Base-by-base conservation (phyloP, 1,140 invertebrate genomes). In the Eueides isabella region DNA sequence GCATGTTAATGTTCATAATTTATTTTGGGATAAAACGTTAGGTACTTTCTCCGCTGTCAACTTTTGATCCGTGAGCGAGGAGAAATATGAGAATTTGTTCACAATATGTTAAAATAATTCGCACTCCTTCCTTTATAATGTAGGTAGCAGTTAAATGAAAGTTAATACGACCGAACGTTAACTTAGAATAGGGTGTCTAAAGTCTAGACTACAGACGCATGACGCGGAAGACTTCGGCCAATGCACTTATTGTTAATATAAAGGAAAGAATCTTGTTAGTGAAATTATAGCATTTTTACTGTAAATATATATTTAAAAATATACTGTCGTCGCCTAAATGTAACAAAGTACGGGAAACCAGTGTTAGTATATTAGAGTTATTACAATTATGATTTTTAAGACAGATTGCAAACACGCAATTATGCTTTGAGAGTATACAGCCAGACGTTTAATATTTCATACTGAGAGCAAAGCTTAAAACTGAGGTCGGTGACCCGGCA, bases 401-500 rank as follows among this genome's bases (percentile, higher is more conserved):
- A 23, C 23, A 19, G 48, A 55, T 55, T 55, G n/a, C 6, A 55
- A 26, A 26, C 19, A 55, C 2, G 12, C 48, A 55, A 55, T 55
- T 26, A 55, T 55, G 19, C 19, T 23, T 55, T 55, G 48, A 9
- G 9, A 55, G 48, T 31, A 63, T 31, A 63, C 28, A 64, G 41
- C 44, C 71, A 84, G 77, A 72, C 75, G 77, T 78, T 72, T 55
- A 82, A 78, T 71, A 80, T 77, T 82, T 80, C 78, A 82, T 83
- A 75, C 76, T 44, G 74, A 67, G 77, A 80, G 84, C 77, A 78
- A 76, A 82, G 79, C 78, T 81, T 61, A 75, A 82, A 84, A 72
- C 69, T 67, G 75, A 73, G 86, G 72, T 79, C 88, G 82, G 82
- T 84, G 85, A 89, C 86, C 88, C 86, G 77, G 77, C 88, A 88